Conservation (phyloP, 2,113 vertebrate species). For the Pyrgilauda ruficollis region DNA sequence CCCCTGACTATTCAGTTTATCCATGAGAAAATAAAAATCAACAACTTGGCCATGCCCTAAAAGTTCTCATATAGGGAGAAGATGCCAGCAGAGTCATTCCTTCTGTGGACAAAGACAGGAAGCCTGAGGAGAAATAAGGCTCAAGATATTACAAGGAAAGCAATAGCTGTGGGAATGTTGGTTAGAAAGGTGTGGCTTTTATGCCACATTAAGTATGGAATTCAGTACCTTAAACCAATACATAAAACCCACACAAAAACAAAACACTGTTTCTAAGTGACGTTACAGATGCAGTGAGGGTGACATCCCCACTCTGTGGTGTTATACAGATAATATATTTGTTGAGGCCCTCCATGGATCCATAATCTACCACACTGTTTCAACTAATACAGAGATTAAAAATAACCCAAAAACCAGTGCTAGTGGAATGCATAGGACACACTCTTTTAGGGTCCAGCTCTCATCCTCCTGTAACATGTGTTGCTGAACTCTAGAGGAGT, state of each 20-base stretch:
- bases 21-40: background rate
- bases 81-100: background rate
- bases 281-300: background rate
- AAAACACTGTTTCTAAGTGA: background rate
- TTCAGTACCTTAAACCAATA: background rate
- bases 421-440: background rate
- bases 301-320: background rate
- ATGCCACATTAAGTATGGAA: background rate
- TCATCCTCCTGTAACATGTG: background rate
- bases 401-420: background rate
- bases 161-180: background rate
- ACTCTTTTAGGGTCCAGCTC: background rate
- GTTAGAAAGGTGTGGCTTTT: background rate
- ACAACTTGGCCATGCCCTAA: background rate
- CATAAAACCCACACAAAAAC: background rate
- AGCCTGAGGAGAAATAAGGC: background rate
- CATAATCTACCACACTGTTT: background rate
- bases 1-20: background rate
- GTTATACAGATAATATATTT: background rate
- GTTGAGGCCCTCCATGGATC: background rate
- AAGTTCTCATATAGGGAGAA: background rate
- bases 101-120: slow-evolving; percentile 17
- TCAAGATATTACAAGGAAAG: background rate
- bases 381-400: background rate
- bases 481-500: background rate